phyloP scores from a whole-genome alignment of 2,888 invertebrate species.

The Pyrocoelia pectoralis region DNA sequence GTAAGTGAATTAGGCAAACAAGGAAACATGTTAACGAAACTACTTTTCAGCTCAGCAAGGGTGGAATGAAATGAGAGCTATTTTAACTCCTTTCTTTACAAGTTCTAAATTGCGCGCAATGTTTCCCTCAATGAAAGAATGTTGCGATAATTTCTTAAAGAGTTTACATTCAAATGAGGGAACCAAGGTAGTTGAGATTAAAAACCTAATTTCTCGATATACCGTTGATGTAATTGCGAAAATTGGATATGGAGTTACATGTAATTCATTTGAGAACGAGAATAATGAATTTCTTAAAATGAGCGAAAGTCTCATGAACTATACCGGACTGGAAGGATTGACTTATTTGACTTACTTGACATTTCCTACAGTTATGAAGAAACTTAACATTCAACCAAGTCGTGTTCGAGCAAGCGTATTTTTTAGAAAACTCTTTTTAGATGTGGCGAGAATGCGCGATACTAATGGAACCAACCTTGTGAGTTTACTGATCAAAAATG shows the following conservation, averaged over 20 bases:
- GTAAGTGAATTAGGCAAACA: background rate
- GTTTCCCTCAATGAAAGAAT: background rate
- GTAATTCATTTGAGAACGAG: background rate
- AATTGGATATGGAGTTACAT: background rate
- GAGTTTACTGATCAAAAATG: too few relatives aligned
- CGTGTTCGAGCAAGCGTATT: too few relatives aligned
- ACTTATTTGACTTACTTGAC: background rate
- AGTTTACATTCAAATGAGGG: background rate
- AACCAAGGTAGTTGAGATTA: background rate
- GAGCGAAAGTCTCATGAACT: background rate
- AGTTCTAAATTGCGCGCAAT: background rate
- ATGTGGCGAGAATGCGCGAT: too few relatives aligned
- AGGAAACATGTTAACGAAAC: background rate
- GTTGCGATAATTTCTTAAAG: background rate
- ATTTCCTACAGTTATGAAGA: background rate
- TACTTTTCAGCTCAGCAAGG: background rate
- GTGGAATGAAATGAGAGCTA: background rate
- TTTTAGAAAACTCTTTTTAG: too few relatives aligned
- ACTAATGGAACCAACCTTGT: too few relatives aligned
- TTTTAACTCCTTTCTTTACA: background rate
- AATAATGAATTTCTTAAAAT: background rate
- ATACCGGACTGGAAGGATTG: background rate
- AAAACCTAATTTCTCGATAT: background rate
- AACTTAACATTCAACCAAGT: too few relatives aligned
- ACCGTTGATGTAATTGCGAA: background rate